Base-by-base conservation (phyloP, 2,888 invertebrate species). In the Graphium colonna region DNA sequence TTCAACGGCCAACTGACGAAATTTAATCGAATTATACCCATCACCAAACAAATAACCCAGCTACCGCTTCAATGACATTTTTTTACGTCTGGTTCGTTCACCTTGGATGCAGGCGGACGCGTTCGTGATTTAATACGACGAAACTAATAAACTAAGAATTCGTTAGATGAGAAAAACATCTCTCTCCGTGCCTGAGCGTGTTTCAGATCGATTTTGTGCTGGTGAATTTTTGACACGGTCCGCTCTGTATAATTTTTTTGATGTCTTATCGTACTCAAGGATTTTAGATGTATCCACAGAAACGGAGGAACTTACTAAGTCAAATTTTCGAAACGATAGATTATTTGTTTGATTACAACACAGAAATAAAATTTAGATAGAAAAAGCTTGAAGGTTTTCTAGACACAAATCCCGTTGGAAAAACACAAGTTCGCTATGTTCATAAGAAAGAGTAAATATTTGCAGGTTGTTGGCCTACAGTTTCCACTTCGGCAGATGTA, bases 11-110 rank as follows among this genome's bases (percentile, higher is more conserved):
- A 74, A 72, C 69, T 75, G 75, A 75, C 70, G 62, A 75, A 79
- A 76, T 71, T 71, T 78, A 78, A 82, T 83, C 73, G 73, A 79
- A 79, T 82, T 82, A 80, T 66, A 73, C 65, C 65, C 68, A 72
- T 66, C 67, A 66, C 62, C 65, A 73, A 71, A 71, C 71, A 73
- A 73, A 73, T 67, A 69, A 67, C 68, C 51, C 59, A 54, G 43
- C 49, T 53, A 21, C 44, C 44, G 40, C 49, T 64, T 63, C 65
- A 61, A 67, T 62, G 60, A 63, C 62, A 58, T 60, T 64, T 67
- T 71, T 69, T 66, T 63, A 61, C 61, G 42, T 59, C 57, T 61
- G 57, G 71, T 68, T 66, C 69, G 56, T 71, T 73, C 63, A 74
- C 65, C 55, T 47, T 52, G 38, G 54, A 45, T 45, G 48, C 41